Conservation (phyloP, 2,888 invertebrate species). For the Clivina fossor region DNA sequence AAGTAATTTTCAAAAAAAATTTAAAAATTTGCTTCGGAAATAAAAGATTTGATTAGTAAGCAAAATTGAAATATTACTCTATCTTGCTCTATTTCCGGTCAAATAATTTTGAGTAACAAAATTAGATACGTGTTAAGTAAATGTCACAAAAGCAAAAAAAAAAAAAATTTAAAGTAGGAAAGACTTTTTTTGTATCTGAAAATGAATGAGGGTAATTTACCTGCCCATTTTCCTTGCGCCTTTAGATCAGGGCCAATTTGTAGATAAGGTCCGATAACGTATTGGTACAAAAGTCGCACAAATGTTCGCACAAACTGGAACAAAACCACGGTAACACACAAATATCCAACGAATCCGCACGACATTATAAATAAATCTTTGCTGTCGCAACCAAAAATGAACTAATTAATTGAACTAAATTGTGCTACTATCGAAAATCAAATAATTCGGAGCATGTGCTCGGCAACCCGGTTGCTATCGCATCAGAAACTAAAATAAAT, state of each 20-base stretch:
- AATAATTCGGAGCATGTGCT: too few species aligned
- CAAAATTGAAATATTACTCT: not conserved
- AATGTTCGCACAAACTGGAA: conserved; percentile 58
- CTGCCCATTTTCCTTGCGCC: conserved; percentile 77
- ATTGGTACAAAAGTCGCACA: conserved; percentile 51
- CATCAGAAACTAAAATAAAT: too few species aligned
- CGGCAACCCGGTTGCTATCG: too few species aligned
- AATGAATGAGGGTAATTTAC: conserved; percentile 58
- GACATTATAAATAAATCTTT: too few species aligned
- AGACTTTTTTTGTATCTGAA: not conserved
- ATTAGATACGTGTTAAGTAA: not conserved
- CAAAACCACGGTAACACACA: conserved; percentile 52
- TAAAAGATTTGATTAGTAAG: not conserved
- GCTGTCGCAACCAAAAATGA: too few species aligned
- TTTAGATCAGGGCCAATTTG: conserved; percentile 60
- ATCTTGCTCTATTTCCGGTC: not conserved
- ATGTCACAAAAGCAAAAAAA: not conserved
- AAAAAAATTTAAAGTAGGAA: not conserved
- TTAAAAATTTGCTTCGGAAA: too few species aligned
- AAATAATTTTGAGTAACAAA: not conserved
- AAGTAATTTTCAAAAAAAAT: too few species aligned
- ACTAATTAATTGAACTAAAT: too few species aligned
- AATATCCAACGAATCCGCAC: too few species aligned
- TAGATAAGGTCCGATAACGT: conserved; percentile 59
- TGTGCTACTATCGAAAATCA: too few species aligned